These are phyloP conservation scores for Alauda arvensis DNA, from an alignment of 2,797 vertebrate genomes.

Conservation along the genomic window DNA sequence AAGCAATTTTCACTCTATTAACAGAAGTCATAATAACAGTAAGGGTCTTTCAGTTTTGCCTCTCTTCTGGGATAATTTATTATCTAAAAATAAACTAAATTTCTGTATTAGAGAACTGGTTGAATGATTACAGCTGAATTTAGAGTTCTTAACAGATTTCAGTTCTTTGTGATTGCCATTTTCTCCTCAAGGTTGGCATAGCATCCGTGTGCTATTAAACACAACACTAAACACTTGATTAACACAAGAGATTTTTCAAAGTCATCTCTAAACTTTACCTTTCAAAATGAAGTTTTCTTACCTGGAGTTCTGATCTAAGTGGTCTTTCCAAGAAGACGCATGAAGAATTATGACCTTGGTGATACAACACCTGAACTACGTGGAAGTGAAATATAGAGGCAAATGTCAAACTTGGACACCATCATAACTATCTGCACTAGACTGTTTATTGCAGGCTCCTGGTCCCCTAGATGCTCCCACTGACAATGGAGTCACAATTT, in stretches of 20 bases:
- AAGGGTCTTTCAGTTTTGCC: neutral
- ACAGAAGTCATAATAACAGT: neutral
- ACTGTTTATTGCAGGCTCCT: neutral
- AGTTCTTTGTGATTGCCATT: accelerated
- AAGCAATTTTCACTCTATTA: neutral
- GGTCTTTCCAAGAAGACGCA: neutral
- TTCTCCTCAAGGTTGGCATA: neutral
- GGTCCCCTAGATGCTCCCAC: neutral
- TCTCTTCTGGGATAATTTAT: neutral
- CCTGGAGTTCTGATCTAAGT: neutral
- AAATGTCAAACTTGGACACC: neutral
- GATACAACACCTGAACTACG: neutral
- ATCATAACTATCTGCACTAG: accelerated
- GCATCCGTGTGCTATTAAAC: neutral
- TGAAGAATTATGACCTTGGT: neutral
- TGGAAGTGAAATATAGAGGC: neutral
- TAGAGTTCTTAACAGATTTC: neutral
- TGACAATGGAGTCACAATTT: neutral
- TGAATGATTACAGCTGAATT: neutral
- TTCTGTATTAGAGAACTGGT: neutral
- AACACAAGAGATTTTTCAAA: neutral
- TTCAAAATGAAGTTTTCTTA: neutral
- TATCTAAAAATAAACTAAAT: neutral
- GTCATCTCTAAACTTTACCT: neutral
- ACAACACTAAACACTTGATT: neutral